Conservation (phyloP, 2,113 vertebrate genomes). For the Acanthochromis polyacanthus region DNA sequence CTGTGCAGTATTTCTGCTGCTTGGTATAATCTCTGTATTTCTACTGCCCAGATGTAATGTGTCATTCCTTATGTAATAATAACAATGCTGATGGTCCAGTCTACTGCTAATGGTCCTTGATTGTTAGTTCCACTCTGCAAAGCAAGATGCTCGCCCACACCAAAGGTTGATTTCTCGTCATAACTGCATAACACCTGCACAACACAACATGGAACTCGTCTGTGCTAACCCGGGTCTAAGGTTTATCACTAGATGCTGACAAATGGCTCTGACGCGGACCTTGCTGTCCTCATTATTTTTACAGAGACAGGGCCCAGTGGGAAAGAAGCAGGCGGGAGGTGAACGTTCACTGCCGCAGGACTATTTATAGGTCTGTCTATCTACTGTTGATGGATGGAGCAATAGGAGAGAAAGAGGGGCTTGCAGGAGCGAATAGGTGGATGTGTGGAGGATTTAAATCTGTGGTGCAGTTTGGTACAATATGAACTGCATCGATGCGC, state of each 20-base stretch:
- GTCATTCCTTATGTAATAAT: neutral
- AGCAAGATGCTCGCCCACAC: neutral
- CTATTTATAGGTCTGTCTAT: constrained; percentile 80
- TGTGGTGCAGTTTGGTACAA: constrained; percentile 34
- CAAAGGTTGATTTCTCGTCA: neutral
- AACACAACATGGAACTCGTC: constrained; percentile 3
- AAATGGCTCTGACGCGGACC: constrained; percentile 58
- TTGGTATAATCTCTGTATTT: too few relatives aligned
- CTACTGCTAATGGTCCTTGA: neutral
- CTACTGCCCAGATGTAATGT: too few relatives aligned
- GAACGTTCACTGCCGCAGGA: constrained; percentile 66
- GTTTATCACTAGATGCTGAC: constrained; percentile 41
- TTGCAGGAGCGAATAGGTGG: constrained; percentile 32
- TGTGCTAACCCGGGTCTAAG: constrained; percentile 13
- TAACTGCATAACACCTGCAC: neutral
- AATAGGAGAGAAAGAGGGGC: constrained; percentile 27
- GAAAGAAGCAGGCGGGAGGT: constrained; percentile 61
- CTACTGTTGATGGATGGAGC: constrained; percentile 62
- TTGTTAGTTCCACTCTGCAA: neutral
- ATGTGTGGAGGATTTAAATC: constrained; percentile 7
- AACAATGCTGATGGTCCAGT: neutral
- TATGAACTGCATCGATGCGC: constrained; percentile 1
- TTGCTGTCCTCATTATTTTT: constrained; percentile 74
- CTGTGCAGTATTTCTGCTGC: too few relatives aligned
- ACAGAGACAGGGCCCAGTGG: constrained; percentile 53